Evolutionary conservation across 1,140 invertebrate species (phyloP).

Genomic region (Pararge aegeria): DNA sequence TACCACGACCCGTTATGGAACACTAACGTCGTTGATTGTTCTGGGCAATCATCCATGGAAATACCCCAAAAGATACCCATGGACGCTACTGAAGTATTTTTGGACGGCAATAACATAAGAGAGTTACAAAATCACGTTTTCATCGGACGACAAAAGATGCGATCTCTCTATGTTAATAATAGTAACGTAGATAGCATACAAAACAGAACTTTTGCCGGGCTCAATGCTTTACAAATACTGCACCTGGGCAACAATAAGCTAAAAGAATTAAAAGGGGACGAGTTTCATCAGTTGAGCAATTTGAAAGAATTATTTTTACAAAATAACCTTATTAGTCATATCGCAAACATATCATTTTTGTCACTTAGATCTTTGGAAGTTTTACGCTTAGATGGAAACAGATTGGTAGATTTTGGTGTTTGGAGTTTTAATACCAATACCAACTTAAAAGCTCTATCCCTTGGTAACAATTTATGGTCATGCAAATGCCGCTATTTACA

Average conservation of each 20-base stretch:
- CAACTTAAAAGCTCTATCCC: conserved; percentile 84
- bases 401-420: conserved; percentile 88
- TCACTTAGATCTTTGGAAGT: conserved; percentile 89
- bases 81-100: conserved; percentile 95
- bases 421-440: conserved; percentile 89
- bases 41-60: conserved; percentile 85
- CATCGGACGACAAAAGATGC: conserved; percentile 94
- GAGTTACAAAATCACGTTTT: conserved; percentile 93
- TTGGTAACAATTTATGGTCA: conserved; percentile 92
- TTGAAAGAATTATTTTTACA: conserved; percentile 92
- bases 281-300: conserved; percentile 91
- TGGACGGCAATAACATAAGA: conserved; percentile 93
- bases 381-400: conserved; percentile 91
- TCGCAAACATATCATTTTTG: conserved; percentile 90
- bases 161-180: conserved; percentile 91
- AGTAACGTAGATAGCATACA: conserved; percentile 92
- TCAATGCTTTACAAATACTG: conserved; percentile 89
- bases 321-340: conserved; percentile 89
- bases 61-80: conserved; percentile 93
- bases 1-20: conserved; percentile 96
- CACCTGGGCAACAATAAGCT: conserved; percentile 93
- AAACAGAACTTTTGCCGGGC: conserved; percentile 95
- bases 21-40: conserved; percentile 95
- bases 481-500: conserved; percentile 95
- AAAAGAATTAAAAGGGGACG: conserved; percentile 89